phyloP scores from a whole-genome alignment of 2,888 invertebrate species.

The Beris chalybata region DNA sequence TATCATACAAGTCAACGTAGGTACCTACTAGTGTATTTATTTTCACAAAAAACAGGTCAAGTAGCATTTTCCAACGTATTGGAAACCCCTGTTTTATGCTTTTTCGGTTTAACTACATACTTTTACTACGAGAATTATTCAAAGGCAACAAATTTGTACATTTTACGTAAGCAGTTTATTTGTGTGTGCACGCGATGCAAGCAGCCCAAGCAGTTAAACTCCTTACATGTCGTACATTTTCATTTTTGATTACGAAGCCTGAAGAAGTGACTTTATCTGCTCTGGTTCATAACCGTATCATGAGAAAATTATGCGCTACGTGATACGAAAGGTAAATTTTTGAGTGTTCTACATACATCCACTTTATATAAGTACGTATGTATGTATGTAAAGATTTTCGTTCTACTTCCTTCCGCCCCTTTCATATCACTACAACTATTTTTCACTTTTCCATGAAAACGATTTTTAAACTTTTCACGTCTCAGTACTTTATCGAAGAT shows the following conservation, averaged over 20 bases:
- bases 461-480: constrained; percentile 30
- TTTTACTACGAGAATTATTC: no score
- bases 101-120: no score
- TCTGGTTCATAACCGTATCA: constrained; percentile 36
- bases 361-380: background rate
- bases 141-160: no score
- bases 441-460: background rate
- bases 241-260: constrained; percentile 35
- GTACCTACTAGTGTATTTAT: no score
- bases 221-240: constrained; percentile 35
- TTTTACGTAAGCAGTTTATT: background rate
- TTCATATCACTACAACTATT: no score
- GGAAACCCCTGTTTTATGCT: no score
- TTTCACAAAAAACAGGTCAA: no score
- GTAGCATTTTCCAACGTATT: no score
- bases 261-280: constrained; percentile 35
- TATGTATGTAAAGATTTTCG: no score
- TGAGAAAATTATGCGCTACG: constrained; percentile 37
- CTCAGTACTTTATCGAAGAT: constrained; percentile 27
- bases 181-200: constrained; percentile 19
- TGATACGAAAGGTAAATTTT: constrained; percentile 36
- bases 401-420: no score
- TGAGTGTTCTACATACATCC: constrained; percentile 13
- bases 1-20: no score
- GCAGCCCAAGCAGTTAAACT: background rate